Conservation (phyloP, 2,888 invertebrate genomes). For the Drosophila quinaria region DNA sequence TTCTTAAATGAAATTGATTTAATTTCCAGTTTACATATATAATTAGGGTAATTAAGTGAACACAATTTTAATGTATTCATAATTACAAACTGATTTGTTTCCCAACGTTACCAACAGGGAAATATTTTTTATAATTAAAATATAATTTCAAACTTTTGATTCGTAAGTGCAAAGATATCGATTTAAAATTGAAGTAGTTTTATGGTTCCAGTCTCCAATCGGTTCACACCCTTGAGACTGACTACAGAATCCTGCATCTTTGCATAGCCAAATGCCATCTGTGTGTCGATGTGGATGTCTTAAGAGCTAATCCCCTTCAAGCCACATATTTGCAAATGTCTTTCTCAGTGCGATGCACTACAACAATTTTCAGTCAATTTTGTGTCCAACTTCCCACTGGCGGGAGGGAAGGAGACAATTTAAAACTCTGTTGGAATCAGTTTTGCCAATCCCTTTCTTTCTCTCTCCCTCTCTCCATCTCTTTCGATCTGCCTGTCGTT, state of each 20-base stretch:
- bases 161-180: not conserved
- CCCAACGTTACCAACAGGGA: not conserved
- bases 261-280: slow-evolving; percentile 9
- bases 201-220: not conserved
- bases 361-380: slow-evolving; percentile 75
- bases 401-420: slow-evolving; percentile 38
- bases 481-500: not conserved
- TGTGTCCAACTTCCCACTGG: slow-evolving; percentile 32
- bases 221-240: slow-evolving; percentile 6
- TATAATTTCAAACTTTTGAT: not conserved
- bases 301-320: slow-evolving; percentile 54
- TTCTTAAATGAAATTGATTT: not conserved
- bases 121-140: not conserved
- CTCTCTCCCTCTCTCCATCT: not conserved
- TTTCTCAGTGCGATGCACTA: slow-evolving; percentile 27
- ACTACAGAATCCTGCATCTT: not conserved
- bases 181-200: not conserved
- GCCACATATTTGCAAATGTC: slow-evolving; percentile 55
- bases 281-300: slow-evolving; percentile 8
- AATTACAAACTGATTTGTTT: not conserved
- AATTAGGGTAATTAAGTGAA: slow-evolving; percentile 3
- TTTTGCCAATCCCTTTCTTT: not conserved
- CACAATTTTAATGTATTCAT: not conserved
- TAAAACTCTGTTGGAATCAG: slow-evolving; percentile 23
- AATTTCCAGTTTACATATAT: slow-evolving; percentile 2